Conservation (phyloP, 35 echinoderm and acorn worm species). For the Heliocidaris erythrogramma region DNA sequence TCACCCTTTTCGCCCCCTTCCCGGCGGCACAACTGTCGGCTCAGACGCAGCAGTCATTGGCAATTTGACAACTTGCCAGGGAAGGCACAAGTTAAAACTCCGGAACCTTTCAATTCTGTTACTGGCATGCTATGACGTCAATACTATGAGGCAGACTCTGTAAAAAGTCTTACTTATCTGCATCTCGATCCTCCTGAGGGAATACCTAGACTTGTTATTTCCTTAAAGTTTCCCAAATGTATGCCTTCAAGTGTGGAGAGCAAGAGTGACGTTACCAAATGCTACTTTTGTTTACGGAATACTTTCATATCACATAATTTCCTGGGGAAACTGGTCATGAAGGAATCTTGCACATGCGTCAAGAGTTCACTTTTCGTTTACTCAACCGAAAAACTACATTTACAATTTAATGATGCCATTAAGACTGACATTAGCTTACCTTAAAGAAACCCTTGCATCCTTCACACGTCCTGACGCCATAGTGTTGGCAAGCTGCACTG, state of each 20-base stretch:
- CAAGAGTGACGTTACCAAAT: conserved; percentile 20
- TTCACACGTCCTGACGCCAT: conserved; percentile 97
- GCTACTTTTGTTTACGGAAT: neutral
- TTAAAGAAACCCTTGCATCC: conserved; percentile 99
- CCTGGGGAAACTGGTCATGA: conserved; percentile 12
- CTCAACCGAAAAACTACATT: neutral
- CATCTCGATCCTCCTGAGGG: neutral
- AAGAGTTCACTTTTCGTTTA: neutral
- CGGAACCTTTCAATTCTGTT: conserved; percentile 15
- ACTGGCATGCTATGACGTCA: conserved; percentile 34
- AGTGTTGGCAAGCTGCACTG: conserved; percentile 99
- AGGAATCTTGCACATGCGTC: neutral
- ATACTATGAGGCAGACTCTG: neutral
- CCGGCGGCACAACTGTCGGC: conserved; percentile 25
- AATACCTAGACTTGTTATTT: conserved; percentile 49
- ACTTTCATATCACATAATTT: conserved; percentile 2
- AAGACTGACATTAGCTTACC: conserved; percentile 59
- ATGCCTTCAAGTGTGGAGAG: neutral
- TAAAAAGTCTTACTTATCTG: neutral
- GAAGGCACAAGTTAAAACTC: conserved; percentile 31
- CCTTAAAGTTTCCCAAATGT: conserved; percentile 2
- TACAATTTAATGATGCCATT: neutral
- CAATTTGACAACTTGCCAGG: conserved; percentile 43
- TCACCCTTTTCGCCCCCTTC: conserved; percentile 31
- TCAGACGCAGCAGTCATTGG: neutral